phyloP scores from a whole-genome alignment of 2,888 invertebrate species.

The Stictocephala bisonia region DNA sequence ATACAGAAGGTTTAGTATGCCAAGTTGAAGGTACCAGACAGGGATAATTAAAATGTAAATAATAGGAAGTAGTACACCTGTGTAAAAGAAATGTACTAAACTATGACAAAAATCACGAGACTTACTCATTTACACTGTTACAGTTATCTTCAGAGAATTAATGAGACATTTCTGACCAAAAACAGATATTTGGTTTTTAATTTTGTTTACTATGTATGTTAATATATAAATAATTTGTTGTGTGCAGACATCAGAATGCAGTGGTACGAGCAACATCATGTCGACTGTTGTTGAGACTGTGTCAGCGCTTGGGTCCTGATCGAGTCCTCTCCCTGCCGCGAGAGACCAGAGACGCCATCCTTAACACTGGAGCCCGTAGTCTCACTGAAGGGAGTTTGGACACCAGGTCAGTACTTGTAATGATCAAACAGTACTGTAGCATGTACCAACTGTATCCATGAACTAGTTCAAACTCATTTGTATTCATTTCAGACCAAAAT shows the following conservation, averaged over 20 bases:
- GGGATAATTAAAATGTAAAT: too few species aligned
- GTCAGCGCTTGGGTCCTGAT: constrained; percentile 79
- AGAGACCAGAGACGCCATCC: constrained; percentile 82
- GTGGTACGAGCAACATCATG: constrained; percentile 88
- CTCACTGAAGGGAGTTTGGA: constrained; percentile 89
- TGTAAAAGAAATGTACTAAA: too few species aligned
- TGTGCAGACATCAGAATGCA: constrained; percentile 81
- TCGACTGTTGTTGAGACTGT: constrained; percentile 78
- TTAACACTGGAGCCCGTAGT: constrained; percentile 84
- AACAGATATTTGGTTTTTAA: too few species aligned
- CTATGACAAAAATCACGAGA: neutral
- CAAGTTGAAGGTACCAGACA: too few species aligned
- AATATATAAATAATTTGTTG: neutral
- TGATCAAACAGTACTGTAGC: too few species aligned
- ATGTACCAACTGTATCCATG: too few species aligned
- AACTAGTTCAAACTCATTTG: too few species aligned
- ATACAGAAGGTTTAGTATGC: too few species aligned
- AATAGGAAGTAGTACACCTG: too few species aligned
- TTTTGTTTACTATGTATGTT: neutral
- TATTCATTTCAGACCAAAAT: too few species aligned
- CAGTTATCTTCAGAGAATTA: neutral
- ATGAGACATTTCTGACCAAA: neutral
- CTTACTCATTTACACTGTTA: neutral
- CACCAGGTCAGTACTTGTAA: constrained; percentile 75
- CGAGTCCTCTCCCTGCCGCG: constrained; percentile 77